A percentile compares a stretch with the other conserved stretches of the same genome.
Conservation (phyloP, 35 echinoderm and acorn worm genomes). For the Eucidaris tribuloides region DNA sequence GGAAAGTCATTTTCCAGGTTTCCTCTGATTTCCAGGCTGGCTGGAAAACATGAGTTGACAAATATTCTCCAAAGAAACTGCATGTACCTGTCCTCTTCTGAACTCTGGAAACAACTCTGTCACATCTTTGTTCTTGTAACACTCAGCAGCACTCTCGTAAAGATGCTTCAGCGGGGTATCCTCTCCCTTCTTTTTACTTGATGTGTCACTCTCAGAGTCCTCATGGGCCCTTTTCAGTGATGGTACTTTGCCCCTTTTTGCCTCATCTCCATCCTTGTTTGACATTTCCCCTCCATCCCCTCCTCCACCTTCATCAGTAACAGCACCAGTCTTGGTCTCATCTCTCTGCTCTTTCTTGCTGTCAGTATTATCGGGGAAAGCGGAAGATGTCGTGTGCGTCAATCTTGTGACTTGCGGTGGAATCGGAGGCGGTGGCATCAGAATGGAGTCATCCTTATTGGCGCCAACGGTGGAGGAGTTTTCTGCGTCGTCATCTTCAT, state of each 20-base stretch:
- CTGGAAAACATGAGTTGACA: too few relatives aligned
- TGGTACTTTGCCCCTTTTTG: neutral
- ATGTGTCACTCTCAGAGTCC: constrained; percentile 13
- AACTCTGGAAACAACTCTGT: constrained; percentile 92
- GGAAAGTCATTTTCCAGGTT: too few relatives aligned
- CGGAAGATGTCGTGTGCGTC: constrained; percentile 12
- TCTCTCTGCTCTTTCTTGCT: neutral
- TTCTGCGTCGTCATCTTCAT: constrained; percentile 55
- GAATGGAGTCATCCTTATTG: constrained; percentile 50
- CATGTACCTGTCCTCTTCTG: constrained; percentile 89
- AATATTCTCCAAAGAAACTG: too few relatives aligned
- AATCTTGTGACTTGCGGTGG: constrained; percentile 26
- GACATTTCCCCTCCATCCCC: too few relatives aligned
- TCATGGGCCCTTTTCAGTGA: neutral
- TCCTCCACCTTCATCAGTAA: neutral
- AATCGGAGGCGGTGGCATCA: constrained; percentile 89
- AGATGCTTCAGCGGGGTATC: neutral
- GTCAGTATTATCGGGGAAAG: constrained; percentile 1
- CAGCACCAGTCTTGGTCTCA: neutral
- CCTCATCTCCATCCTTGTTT: neutral
- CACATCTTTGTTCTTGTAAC: constrained; percentile 37
- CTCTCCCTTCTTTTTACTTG: too few relatives aligned
- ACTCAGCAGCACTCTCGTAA: neutral
- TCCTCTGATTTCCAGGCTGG: too few relatives aligned
- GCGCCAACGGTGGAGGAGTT: neutral